Evolutionary conservation across 1,140 invertebrate genomes (phyloP), one percentile per base, ranked within the genome.

Genomic region (Sarcophaga peregrina): DNA sequence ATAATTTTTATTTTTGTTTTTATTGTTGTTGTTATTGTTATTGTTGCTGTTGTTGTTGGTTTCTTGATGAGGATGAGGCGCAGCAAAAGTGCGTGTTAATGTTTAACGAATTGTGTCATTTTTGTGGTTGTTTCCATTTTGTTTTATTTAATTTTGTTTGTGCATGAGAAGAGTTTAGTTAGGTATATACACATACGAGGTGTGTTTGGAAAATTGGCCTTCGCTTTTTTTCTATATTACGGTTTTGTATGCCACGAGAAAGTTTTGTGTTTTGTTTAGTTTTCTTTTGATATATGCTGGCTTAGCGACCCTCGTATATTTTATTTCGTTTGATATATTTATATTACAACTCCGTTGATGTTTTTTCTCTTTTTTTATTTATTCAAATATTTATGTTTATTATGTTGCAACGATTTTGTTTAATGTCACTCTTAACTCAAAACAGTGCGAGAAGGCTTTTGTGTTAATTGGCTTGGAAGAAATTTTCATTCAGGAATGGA

Each of bases 391-490:
- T 84, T 84, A 84, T 84, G 83, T 80, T 82, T 84, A 82, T 82
- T 80, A 84, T 82, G 81, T 84, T 84, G 83, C 62, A 78, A 82
- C 76, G 68, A 84, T 84, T 84, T 84, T 80, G 83, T 84, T 84
- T 84, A 80, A 84, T 84, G 83, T 82, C 83, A 82, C 82, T 82
- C 80, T 81, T 58, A 58, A 58, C 54, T 58, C 54, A 58, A 58
- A 58, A 15, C 5, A n/a, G n/a, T 15, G 15, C 0, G n/a, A n/a
- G 58, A n/a, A 20, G 25, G 25, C 25, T 37, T 85, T 76, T 87
- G 86, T 84, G 85, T 87, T 89, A 88, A 89, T 89, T 89, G 62
- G 88, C 86, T 84, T 87, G 86, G 86, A 87, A 88, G 88, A 87
- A 82, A 86, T 87, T 87, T 88, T 88, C 87, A 88, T 89, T 87